Evolutionary conservation across 2,797 vertebrate species (phyloP), one percentile per base, ranked within the genome.

Genomic region (Diceros bicornis): DNA sequence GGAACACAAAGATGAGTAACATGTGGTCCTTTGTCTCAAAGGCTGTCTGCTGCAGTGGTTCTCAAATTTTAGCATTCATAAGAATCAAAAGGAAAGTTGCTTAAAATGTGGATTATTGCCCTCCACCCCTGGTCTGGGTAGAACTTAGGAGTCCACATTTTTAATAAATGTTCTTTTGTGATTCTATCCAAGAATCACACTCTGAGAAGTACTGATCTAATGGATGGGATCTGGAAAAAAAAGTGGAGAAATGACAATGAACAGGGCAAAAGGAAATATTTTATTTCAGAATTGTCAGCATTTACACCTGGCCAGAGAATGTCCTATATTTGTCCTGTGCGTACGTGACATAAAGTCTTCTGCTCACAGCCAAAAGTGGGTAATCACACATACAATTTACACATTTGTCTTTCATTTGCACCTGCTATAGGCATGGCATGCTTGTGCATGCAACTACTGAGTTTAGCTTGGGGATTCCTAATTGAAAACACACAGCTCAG

Each of bases 351-450:
- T 52, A 6, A 0, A 6, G 52, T 81, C 41, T 81, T 68, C 21
- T 59, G 66, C 5, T 93, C 29, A 55, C 25, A 50, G 8, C 12
- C 68, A 72, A 62, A 92, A 96, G 27, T 4, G 44, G 23, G 5
- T 37, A 61, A 89, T 74, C 44, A 37, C 14, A 72, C 4, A 52
- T 20, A 52, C 32, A 93, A 50, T 96, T 77, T 78, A 44, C 83
- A 85, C 62, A 66, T 97, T 41, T 93, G 71, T 44, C 72, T 92
- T 93, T 95, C 61, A 95, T 95, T 97, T 89, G 74, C 25, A 72
- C 78, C 77, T 77, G 77, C 59, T 55, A 10, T 75, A 91, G 41
- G 59, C 89, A 71, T 13, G 72, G 57, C 89, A 57, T 75, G 94
- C 88, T 84, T 69, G 27, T 94, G 57, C 93, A 16, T 4, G 52